Evolutionary conservation across 2,888 invertebrate species (phyloP), one percentile per base, ranked within the genome.

Genomic region (Amphimallon solstitiale): DNA sequence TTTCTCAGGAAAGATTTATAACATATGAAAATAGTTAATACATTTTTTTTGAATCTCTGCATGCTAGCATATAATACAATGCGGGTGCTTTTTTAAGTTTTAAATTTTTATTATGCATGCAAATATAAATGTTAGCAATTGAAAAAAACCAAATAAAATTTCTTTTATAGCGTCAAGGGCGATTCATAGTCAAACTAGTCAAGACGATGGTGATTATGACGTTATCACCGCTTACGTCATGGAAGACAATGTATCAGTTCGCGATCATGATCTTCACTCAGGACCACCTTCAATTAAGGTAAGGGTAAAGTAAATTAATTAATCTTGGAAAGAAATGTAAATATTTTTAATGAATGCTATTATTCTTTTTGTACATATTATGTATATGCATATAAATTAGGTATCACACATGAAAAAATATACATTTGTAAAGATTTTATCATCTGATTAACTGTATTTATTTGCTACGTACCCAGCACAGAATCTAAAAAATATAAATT

Each of bases 201-300:
- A 89, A 65, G 93, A 93, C 79, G 93, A 94, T 78, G 91, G 90
- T 67, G 94, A 94, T 78, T 94, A 94, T 80, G 93, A 94, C 78
- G 93, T 94, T 75, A 94, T 94, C 49, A 81, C 82, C 14, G 82
- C 82, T 17, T 83, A 82, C 79, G 93, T 94, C 69, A 93, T 94
- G 76, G 94, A 94, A 79, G 94, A 94, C 80, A 93, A 91, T 79
- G 93, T 94, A 85, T 92, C 94, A 0, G 84, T 93, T 72, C 80
- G 79, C 68, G 93, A 94, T 77, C 88, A 92, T 79, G 93, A 94
- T 77, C 89, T 93, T 14, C 88, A 88, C 71, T 90, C 90, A 14
- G 90, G 89, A 19, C 90, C 90, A 35, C 92, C 93, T 4, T 94
- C 94, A 7, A 92, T 94, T 73, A 94, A 94, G 92, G 94, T 94